A percentile compares a stretch with the other conserved stretches of the same genome.
Evolutionary conservation across 2,797 vertebrate species (phyloP).

Genomic region (Notoglanidium macrostoma): DNA sequence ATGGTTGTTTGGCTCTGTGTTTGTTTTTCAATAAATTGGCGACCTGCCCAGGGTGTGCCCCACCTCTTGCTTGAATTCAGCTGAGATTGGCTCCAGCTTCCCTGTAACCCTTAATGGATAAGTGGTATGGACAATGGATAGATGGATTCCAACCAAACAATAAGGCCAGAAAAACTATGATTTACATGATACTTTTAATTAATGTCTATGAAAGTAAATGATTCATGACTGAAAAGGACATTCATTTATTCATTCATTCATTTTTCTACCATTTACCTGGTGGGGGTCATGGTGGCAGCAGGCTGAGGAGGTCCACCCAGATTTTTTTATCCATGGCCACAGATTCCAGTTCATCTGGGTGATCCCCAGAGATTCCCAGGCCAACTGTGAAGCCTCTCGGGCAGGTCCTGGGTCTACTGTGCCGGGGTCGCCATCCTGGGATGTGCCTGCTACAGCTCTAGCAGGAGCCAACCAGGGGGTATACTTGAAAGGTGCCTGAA

Average conservation of each 20-base stretch:
- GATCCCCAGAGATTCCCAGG: not conserved
- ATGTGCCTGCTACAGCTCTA: not conserved
- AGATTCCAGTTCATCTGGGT: not conserved
- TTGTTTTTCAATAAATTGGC: too few relatives aligned
- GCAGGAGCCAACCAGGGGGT: not conserved
- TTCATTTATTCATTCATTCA: not conserved
- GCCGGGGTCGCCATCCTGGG: not conserved
- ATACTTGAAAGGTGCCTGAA: not conserved
- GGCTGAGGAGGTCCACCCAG: not conserved
- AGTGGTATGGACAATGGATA: too few relatives aligned
- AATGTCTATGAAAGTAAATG: not conserved
- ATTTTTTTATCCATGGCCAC: not conserved
- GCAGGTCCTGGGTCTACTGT: not conserved
- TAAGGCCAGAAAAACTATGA: not conserved
- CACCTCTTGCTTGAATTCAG: too few relatives aligned
- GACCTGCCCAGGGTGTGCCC: too few relatives aligned
- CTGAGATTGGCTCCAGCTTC: too few relatives aligned
- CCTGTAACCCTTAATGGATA: too few relatives aligned
- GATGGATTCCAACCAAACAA: not conserved
- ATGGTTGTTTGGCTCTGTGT: too few relatives aligned
- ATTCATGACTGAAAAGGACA: not conserved
- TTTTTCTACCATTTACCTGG: not conserved
- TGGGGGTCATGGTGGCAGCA: not conserved
- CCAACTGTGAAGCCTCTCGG: not conserved
- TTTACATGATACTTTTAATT: not conserved